These are phyloP conservation scores for Ondatra zibethicus DNA, from an alignment of 2,113 vertebrate species.

Conservation along the genomic window DNA sequence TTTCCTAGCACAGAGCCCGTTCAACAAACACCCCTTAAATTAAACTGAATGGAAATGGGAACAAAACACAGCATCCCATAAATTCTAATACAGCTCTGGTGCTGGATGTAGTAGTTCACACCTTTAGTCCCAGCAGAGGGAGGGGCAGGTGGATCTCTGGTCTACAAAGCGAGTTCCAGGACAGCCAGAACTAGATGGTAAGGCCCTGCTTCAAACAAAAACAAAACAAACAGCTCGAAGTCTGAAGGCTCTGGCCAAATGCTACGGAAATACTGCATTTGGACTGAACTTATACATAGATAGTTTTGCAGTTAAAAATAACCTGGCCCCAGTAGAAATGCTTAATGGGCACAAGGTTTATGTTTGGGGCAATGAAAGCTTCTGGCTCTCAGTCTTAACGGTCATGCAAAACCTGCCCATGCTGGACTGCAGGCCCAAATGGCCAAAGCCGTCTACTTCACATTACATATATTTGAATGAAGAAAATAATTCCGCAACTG, in stretches of 20 bases:
- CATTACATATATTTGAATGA: not conserved
- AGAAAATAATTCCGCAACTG: not conserved
- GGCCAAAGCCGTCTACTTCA: not conserved
- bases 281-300: not conserved
- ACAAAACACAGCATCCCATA: not conserved
- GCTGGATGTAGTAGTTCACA: not conserved
- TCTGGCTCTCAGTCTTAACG: not conserved
- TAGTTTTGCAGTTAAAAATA: not conserved
- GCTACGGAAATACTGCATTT: not conserved
- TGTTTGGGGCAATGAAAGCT: not conserved
- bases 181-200: not conserved
- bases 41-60: not conserved
- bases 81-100: not conserved
- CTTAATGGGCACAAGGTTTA: not conserved
- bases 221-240: not conserved
- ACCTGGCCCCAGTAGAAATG: not conserved
- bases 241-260: not conserved
- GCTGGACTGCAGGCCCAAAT: not conserved
- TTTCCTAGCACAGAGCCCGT: not conserved
- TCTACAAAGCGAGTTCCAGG: not conserved
- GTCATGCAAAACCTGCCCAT: not conserved
- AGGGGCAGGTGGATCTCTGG: not conserved
- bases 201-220: not conserved
- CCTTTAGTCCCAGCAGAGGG: not conserved
- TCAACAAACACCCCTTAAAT: not conserved